phyloP scores from a whole-genome alignment of 64 coral and sea anemone genomes.

The Porites australiensis region DNA sequence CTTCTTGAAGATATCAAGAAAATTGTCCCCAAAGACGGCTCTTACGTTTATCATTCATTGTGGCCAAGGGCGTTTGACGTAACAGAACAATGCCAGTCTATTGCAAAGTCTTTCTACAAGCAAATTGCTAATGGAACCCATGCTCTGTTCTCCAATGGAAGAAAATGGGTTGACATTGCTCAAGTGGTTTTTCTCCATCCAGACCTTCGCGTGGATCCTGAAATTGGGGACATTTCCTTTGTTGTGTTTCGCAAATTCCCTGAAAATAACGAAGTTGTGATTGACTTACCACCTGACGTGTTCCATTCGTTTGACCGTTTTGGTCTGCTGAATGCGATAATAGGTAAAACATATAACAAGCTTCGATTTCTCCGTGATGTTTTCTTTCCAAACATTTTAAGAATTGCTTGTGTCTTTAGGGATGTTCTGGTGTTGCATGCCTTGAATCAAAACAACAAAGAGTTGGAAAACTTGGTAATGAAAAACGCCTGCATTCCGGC shows the following conservation, averaged over 20 bases:
- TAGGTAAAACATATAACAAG: not conserved
- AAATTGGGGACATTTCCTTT: slow-evolving; percentile 34
- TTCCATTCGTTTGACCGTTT: slow-evolving; percentile 11
- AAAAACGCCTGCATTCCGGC: slow-evolving; percentile 62
- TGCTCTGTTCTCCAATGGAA: too few relatives aligned
- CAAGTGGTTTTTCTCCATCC: too few relatives aligned
- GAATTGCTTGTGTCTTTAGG: not conserved
- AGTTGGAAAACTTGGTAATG: slow-evolving; percentile 36
- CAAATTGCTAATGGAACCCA: too few relatives aligned
- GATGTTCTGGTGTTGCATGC: slow-evolving; percentile 57
- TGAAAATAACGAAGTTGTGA: not conserved
- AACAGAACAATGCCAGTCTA: not conserved
- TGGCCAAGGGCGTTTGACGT: slow-evolving; percentile 69
- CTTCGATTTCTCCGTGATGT: slow-evolving; percentile 50
- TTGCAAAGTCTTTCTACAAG: too few relatives aligned
- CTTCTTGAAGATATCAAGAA: slow-evolving; percentile 15
- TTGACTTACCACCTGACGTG: slow-evolving; percentile 25
- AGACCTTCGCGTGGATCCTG: slow-evolving; percentile 21
- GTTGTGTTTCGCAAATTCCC: slow-evolving; percentile 18
- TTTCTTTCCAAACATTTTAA: slow-evolving; percentile 65
- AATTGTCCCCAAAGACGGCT: not conserved
- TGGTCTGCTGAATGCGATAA: not conserved
- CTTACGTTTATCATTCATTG: slow-evolving; percentile 67
- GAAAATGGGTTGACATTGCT: too few relatives aligned
- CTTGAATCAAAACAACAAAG: slow-evolving; percentile 24